These are phyloP conservation scores for Carcharodon carcharias DNA, from an alignment of 2,797 vertebrate species.

Conservation along the genomic window DNA sequence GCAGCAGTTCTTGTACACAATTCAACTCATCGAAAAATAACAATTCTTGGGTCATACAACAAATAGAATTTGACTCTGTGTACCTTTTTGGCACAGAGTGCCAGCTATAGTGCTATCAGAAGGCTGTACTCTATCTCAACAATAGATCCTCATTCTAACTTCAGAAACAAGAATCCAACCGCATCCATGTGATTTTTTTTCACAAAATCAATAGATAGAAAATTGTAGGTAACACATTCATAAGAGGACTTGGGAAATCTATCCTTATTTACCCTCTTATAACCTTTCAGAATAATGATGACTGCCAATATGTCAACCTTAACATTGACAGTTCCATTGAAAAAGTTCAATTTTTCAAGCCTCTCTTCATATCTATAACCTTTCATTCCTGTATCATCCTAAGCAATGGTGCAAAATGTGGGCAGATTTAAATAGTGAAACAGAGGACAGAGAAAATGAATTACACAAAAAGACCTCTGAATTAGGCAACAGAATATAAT, in stretches of 20 bases:
- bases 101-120: not conserved
- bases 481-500: not conserved
- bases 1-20: not conserved
- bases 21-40: not conserved
- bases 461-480: not conserved
- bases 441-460: not conserved
- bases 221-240: not conserved
- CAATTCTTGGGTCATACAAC: not conserved
- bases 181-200: not conserved
- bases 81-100: not conserved
- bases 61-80: not conserved
- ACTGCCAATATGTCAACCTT: not conserved
- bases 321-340: not conserved
- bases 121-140: not conserved
- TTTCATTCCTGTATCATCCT: not conserved
- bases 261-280: not conserved
- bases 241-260: not conserved
- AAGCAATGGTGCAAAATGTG: not conserved
- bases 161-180: not conserved
- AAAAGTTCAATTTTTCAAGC: not conserved
- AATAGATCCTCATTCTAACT: too few relatives aligned
- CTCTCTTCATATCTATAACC: not conserved
- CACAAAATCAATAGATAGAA: not conserved
- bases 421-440: too few relatives aligned
- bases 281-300: not conserved